Conservation (phyloP, 2,113 vertebrate species). For the Machaerirhynchus nigripectus region DNA sequence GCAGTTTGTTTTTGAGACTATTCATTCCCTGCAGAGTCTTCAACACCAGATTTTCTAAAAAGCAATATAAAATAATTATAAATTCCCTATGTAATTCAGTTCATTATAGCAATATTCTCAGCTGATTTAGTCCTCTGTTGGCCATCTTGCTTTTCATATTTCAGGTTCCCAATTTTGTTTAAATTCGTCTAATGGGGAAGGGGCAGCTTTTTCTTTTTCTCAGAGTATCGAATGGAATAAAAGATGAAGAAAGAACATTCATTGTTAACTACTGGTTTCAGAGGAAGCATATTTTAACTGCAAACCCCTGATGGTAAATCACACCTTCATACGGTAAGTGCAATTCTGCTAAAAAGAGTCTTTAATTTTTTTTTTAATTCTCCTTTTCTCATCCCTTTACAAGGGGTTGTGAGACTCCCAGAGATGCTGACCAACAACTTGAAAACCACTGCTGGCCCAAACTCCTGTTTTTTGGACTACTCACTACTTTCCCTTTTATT, state of each 20-base stretch:
- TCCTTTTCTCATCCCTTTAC: background rate
- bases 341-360: background rate
- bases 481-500: background rate
- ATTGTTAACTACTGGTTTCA: background rate
- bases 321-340: background rate
- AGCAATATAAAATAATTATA: constrained; percentile 45
- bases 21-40: constrained; percentile 23
- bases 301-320: background rate
- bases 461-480: background rate
- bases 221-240: background rate
- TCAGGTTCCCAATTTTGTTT: background rate
- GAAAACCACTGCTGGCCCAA: background rate
- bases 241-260: background rate
- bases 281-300: background rate
- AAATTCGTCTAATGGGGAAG: background rate
- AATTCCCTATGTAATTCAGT: constrained; percentile 5
- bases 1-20: constrained; percentile 13
- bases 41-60: background rate
- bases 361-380: background rate
- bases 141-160: background rate
- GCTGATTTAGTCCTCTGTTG: background rate
- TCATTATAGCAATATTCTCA: background rate
- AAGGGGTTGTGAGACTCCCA: background rate
- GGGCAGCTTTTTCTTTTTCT: background rate
- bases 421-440: background rate